Evolutionary conservation across 2,797 vertebrate genomes (phyloP).

Genomic region (Malacoraja senta): DNA sequence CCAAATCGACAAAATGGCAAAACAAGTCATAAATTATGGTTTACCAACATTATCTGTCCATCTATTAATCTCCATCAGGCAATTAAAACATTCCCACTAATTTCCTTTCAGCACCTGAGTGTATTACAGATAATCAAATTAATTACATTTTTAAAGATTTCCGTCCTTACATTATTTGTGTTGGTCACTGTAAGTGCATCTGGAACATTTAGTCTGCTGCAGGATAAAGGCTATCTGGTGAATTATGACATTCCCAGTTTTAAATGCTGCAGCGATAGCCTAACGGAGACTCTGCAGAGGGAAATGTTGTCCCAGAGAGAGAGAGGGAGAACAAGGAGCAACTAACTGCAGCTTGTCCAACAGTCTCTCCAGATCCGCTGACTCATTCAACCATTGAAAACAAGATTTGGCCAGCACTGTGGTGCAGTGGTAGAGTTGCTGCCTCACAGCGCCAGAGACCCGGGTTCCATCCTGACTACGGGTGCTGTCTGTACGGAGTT

Average conservation of each 20-base stretch:
- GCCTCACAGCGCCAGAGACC: neutral
- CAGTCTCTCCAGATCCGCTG: too few species aligned
- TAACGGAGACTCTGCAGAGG: neutral
- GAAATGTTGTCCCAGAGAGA: neutral
- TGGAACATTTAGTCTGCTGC: constrained; percentile 38
- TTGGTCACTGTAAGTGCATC: constrained; percentile 54
- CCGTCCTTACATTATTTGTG: constrained; percentile 61
- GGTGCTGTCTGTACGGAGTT: neutral
- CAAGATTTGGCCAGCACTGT: too few species aligned
- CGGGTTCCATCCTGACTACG: too few species aligned
- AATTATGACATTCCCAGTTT: neutral
- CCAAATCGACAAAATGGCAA: constrained; percentile 78
- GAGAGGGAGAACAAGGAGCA: neutral
- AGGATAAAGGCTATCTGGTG: constrained; percentile 19
- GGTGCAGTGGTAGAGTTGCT: neutral
- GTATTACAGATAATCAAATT: constrained; percentile 65
- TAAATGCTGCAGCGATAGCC: neutral
- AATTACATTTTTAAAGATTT: constrained; percentile 68
- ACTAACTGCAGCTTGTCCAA: neutral
- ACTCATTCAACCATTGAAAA: neutral
- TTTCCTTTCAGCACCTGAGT: constrained; percentile 50
- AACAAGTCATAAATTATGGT: constrained; percentile 66
- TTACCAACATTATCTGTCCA: constrained; percentile 53
- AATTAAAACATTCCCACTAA: constrained; percentile 57
- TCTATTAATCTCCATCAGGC: constrained; percentile 63